A percentile compares a stretch with the other conserved stretches of the same genome.
These are phyloP conservation scores for Xanthia togata DNA, from an alignment of 2,888 invertebrate genomes.

Conservation along the genomic window DNA sequence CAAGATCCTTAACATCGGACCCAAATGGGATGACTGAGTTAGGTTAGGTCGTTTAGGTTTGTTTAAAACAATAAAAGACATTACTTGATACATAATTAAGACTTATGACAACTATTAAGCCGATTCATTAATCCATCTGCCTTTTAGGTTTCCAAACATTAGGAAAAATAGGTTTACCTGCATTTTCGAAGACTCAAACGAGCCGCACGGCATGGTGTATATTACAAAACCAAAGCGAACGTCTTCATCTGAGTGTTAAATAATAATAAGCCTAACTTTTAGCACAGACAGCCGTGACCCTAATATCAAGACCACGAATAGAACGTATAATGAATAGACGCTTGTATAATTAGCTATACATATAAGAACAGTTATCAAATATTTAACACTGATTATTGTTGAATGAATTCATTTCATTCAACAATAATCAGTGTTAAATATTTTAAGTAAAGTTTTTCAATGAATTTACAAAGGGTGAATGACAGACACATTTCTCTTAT, in stretches of 20 bases:
- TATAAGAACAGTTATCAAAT: conserved; percentile 18
- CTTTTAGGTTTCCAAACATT: neutral
- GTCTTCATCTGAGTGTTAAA: conserved; percentile 28
- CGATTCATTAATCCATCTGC: neutral
- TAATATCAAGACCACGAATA: conserved; percentile 52
- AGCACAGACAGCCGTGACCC: conserved; percentile 58
- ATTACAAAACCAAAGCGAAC: neutral
- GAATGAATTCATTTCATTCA: no score
- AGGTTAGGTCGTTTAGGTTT: no score
- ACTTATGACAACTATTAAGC: neutral
- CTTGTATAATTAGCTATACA: conserved; percentile 20
- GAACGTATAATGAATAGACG: conserved; percentile 41
- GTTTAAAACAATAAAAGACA: neutral
- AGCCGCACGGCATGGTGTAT: neutral
- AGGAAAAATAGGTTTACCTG: neutral
- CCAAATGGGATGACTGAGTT: no score
- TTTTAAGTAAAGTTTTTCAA: conserved; percentile 3
- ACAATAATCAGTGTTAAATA: no score
- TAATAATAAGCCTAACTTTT: conserved; percentile 41
- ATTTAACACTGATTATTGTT: conserved; percentile 9
- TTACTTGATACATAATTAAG: neutral
- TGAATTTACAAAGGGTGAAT: conserved; percentile 2
- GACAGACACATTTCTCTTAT: neutral
- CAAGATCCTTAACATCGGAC: no score
- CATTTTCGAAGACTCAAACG: neutral